A percentile compares a stretch with the other conserved stretches of the same genome.
Conservation (phyloP, 2,113 vertebrate species). For the Grammomys dolichurus region DNA sequence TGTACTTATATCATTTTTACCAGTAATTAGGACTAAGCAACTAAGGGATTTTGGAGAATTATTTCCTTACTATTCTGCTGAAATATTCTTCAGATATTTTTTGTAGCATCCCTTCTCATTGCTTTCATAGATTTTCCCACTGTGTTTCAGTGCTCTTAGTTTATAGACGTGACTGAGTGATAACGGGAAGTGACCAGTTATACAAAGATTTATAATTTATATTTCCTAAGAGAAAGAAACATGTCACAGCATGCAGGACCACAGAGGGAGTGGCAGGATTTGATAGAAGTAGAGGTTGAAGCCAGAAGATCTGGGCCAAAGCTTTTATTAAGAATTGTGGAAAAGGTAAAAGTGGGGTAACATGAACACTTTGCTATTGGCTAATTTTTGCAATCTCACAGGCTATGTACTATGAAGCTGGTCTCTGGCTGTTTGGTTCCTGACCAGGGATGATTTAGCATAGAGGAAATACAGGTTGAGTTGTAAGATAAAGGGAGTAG, state of each 20-base stretch:
- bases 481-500: background rate
- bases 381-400: background rate
- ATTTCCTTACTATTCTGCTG: background rate
- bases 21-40: background rate
- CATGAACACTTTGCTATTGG: background rate
- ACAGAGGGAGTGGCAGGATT: background rate
- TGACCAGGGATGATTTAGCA: background rate
- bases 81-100: background rate
- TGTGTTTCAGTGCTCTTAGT: background rate
- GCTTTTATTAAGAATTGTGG: background rate
- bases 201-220: background rate
- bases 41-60: background rate
- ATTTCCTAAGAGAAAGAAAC: slow-evolving; percentile 7
- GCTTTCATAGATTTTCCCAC: background rate
- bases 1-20: background rate
- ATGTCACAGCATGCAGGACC: background rate
- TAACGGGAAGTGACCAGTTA: background rate
- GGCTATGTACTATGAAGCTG: background rate
- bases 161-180: background rate
- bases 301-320: background rate
- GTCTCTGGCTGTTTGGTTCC: background rate
- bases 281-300: background rate
- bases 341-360: background rate
- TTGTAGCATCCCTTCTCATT: background rate
- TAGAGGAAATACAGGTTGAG: background rate